phyloP scores from a whole-genome alignment of 2,113 vertebrate species.

The Speoplatyrhinus poulsoni region DNA sequence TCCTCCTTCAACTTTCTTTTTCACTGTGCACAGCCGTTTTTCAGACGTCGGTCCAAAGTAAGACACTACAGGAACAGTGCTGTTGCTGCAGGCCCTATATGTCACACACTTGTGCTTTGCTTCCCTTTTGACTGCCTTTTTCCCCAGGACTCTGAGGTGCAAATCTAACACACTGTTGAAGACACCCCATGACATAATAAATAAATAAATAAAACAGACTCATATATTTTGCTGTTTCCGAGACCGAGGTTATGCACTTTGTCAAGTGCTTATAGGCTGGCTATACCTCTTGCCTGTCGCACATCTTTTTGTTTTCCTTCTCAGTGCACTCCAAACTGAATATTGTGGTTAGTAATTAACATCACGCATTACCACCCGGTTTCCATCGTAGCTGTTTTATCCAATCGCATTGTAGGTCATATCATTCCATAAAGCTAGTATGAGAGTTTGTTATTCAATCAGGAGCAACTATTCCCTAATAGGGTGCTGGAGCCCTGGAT shows the following conservation, averaged over 20 bases:
- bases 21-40: constrained; percentile 37
- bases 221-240: neutral
- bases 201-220: constrained; percentile 35
- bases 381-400: no score
- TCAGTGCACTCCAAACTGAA: no score
- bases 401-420: no score
- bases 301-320: no score
- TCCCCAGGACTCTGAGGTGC: neutral
- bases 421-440: no score
- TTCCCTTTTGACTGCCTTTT: constrained; percentile 36
- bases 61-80: constrained; percentile 24
- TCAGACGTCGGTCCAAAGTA: constrained; percentile 40
- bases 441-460: no score
- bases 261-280: neutral
- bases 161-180: constrained; percentile 27
- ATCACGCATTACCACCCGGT: no score
- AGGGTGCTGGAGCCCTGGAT: no score
- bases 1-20: constrained; percentile 45
- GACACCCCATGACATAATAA: constrained; percentile 39
- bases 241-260: no score
- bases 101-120: constrained; percentile 25
- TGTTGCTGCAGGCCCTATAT: constrained; percentile 33
- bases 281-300: no score
- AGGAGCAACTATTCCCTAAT: no score
- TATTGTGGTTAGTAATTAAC: no score